Evolutionary conservation across 2,797 vertebrate genomes (phyloP), one percentile per base, ranked within the genome.

Genomic region (Gymnoscopelus braueri): DNA sequence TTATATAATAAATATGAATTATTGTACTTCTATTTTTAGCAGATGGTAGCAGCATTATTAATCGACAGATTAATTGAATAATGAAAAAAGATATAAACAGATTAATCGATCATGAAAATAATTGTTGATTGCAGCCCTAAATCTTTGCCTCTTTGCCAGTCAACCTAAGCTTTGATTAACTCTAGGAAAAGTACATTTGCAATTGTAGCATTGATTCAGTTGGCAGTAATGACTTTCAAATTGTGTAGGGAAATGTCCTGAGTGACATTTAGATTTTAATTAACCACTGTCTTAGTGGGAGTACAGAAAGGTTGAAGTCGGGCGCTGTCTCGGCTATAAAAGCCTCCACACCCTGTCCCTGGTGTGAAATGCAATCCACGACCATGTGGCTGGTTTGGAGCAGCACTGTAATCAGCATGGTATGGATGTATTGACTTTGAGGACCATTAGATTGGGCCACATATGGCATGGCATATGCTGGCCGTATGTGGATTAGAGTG

Each of bases 401-500:
- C 47, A 29, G 15, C 23, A 35, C 58, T 39, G 54, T 29, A 52
- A 65, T 79, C 54, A 63, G 52, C 48, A 52, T 23, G 1, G 39
- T 50, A 51, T 66, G 5, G 58, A 74, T 74, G 75, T 70, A 72
- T 80, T 56, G 67, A 66, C 26, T 23, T 29, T 4, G 26, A 1
- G 39, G 23, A 55, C 63, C 19, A 59, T 58, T 56, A 63, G 23
- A 24, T n/a, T 12, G 6, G 26, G 24, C 19, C 10, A 35, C 39
- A 60, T 58, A 23, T 10, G 23, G 26, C 54, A 60, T 63, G 12
- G 14, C 26, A 53, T 35, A 24, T 44, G 67, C 29, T 51, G 13
- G 5, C 47, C 32, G 5, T 35, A 35, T 35, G 32, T 35, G 32
- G 44, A 4, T 69, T 13, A 4, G 24, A 53, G 13, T 47, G 35